These are phyloP conservation scores for Mantis religiosa DNA, from an alignment of 2,888 invertebrate species.

Conservation along the genomic window DNA sequence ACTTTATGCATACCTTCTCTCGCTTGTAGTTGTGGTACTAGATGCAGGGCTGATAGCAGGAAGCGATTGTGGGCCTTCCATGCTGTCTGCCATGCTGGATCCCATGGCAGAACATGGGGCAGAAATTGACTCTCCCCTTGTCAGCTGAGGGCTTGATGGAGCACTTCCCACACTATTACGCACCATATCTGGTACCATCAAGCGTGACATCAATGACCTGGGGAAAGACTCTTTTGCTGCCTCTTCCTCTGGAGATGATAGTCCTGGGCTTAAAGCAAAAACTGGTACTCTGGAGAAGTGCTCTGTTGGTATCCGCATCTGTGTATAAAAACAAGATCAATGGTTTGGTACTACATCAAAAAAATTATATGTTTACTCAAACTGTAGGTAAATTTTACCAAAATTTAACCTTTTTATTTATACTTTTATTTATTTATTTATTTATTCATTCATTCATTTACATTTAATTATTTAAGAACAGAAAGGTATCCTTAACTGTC, in stretches of 20 bases:
- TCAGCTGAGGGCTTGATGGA: conserved; percentile 46
- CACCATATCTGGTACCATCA: conserved; percentile 54
- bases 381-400: no score
- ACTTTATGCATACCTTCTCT: conserved; percentile 48
- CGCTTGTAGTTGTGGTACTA: conserved; percentile 45
- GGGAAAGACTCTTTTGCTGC: conserved; percentile 61
- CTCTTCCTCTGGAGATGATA: conserved; percentile 71
- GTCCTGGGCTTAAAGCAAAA: conserved; percentile 80
- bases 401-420: no score
- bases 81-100: conserved; percentile 53
- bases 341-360: no score
- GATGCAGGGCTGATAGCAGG: conserved; percentile 41
- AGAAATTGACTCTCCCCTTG: conserved; percentile 38
- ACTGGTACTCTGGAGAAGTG: conserved; percentile 94
- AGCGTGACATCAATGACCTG: conserved; percentile 61
- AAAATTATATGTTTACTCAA: no score
- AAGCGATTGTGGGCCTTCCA: conserved; percentile 55
- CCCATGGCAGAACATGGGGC: conserved; percentile 37
- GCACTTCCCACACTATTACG: conserved; percentile 47
- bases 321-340: conserved; percentile 25
- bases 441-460: no score
- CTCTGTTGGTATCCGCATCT: conserved; percentile 95
- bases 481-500: no score
- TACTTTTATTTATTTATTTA: no score
- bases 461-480: no score